Evolutionary conservation across 2,113 vertebrate species (phyloP), one percentile per base, ranked within the genome.

Genomic region (Xerus inauris): DNA sequence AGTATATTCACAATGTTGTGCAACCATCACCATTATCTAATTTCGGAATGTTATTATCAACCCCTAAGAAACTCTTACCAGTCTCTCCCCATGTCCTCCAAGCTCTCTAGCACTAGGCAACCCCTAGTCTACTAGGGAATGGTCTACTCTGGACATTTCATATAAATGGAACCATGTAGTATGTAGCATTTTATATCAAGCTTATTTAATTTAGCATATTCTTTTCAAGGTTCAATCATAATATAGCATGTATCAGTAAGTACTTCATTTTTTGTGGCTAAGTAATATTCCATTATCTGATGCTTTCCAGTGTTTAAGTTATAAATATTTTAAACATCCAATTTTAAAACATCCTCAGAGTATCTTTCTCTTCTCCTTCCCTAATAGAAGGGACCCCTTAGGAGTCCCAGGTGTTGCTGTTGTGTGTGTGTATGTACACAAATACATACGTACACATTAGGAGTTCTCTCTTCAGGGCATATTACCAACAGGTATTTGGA

Each of bases 31-130:
- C 14, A 65, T 35, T 75, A 59, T 65, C 14, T n/a, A 59, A 67
- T 73, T 96, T 79, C 71, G 91, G 45, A 91, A 65, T 69, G 71
- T 79, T 94, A 85, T 90, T 91, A 72, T 90, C 42, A 77, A 3
- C 38, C 35, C 17, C 17, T 14, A 38, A 81, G 84, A 91, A 92
- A 69, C 13, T 1, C 16, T 82, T 59, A 57, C 26, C 51, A 35
- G 28, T 47, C 42, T 11, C 26, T 89, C 6, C 19, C 5, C 10
- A 42, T 95, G 87, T 20, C 28, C 5, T 13, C 14, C 11, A 28
- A 76, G 19, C 59, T 6, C 47, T 40, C 22, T 8, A 94, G 11
- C 4, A 80, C 32, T 87, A 75, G 62, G 22, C 64, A 89, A 83
- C 9, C n/a, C 76, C 13, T 54, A 59, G 30, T 90, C 17, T 80